A percentile compares a stretch with the other conserved stretches of the same genome.
phyloP scores from a whole-genome alignment of 2,113 vertebrate genomes.

The Macrotus californicus region DNA sequence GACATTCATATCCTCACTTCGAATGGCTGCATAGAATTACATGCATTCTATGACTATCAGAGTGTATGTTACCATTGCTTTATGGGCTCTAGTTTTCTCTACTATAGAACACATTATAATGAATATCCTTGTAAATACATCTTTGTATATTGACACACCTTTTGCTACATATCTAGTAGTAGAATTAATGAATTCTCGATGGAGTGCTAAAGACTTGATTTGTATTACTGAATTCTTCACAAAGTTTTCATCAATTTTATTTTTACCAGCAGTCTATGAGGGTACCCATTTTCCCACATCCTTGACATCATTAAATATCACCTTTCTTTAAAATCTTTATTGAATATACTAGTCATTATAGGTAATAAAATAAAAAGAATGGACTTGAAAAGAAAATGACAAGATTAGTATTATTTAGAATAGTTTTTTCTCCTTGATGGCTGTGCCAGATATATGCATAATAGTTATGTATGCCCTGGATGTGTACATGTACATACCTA shows the following conservation, averaged over 20 bases:
- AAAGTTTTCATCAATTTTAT: background rate
- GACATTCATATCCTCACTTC: background rate
- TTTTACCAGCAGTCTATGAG: background rate
- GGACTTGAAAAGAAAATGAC: slow-evolving; percentile 4
- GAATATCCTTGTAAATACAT: background rate
- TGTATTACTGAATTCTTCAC: background rate
- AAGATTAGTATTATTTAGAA: background rate
- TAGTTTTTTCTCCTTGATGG: background rate
- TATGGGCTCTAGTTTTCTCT: background rate
- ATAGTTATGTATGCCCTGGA: background rate
- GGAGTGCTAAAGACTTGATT: background rate
- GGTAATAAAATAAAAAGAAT: background rate
- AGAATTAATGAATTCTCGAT: background rate
- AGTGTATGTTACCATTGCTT: background rate
- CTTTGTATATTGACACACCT: background rate
- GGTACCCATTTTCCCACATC: background rate
- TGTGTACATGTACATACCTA: background rate
- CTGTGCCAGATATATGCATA: background rate
- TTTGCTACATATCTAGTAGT: background rate
- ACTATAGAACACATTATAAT: background rate
- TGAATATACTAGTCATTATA: background rate
- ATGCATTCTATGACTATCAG: background rate
- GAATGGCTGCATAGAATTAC: background rate
- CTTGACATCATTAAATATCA: background rate
- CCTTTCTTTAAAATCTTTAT: slow-evolving; percentile 11